phyloP scores from a whole-genome alignment of 2,113 vertebrate species.

The Sapajus apella region DNA sequence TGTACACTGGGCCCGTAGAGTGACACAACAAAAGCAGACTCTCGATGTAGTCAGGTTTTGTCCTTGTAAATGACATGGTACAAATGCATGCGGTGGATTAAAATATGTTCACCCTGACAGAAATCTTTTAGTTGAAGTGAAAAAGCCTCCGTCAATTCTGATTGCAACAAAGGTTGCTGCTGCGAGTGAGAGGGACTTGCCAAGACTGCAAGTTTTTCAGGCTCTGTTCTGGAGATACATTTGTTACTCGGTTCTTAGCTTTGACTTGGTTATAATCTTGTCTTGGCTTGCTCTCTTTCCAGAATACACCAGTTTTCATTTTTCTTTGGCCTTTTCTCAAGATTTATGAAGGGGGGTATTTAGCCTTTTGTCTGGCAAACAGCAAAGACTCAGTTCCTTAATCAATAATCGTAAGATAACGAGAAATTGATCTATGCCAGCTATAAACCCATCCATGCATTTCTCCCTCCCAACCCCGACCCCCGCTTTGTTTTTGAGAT shows the following conservation, averaged over 20 bases:
- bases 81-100: constrained; percentile 38
- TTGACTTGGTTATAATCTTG: constrained; percentile 20
- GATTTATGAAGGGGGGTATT: neutral
- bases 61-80: constrained; percentile 56
- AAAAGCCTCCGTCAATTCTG: neutral
- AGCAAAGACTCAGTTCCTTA: neutral
- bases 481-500: no score
- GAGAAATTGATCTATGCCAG: constrained; percentile 22
- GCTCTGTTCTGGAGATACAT: neutral
- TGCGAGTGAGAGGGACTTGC: neutral
- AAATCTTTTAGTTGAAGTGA: constrained; percentile 52
- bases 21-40: constrained; percentile 52
- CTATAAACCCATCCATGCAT: constrained; percentile 34
- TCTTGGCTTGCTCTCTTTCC: neutral
- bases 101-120: constrained; percentile 51
- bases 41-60: constrained; percentile 40
- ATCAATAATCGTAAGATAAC: constrained; percentile 61
- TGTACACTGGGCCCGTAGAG: neutral
- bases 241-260: constrained; percentile 54
- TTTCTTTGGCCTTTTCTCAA: constrained; percentile 48
- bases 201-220: neutral
- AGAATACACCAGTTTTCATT: constrained; percentile 17
- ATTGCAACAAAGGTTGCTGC: neutral
- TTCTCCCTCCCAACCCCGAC: no score
- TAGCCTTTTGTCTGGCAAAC: constrained; percentile 28